Percentiles rank a stretch among this genome's conserved stretches.
These are phyloP conservation scores for Zaprionus davidi DNA, from an alignment of 1,140 invertebrate genomes.

Conservation along the genomic window DNA sequence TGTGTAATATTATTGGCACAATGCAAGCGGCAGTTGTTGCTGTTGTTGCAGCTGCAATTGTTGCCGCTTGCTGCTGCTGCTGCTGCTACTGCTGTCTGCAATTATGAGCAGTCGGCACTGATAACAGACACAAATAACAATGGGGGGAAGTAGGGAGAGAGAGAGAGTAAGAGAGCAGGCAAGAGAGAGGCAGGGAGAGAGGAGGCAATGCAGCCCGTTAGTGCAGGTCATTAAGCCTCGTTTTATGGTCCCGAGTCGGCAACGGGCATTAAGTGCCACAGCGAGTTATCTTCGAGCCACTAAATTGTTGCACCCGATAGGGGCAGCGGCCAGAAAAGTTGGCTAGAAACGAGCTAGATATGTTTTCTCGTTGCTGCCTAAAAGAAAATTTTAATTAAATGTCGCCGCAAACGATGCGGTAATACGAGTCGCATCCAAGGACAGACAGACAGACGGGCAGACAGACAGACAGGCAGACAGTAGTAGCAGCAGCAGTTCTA, in stretches of 20 bases:
- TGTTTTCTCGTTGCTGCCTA: slow-evolving; percentile 15
- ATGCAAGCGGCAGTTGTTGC: slow-evolving; percentile 26
- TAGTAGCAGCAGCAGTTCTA: slow-evolving; percentile 14
- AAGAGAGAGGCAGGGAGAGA: not conserved
- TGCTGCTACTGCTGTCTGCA: slow-evolving; percentile 29
- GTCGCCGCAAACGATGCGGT: slow-evolving; percentile 80
- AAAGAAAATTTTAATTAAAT: slow-evolving; percentile 83
- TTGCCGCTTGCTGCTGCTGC: slow-evolving; percentile 2
- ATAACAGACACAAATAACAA: slow-evolving; percentile 31
- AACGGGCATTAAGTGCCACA: slow-evolving; percentile 70
- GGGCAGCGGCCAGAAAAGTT: slow-evolving; percentile 36
- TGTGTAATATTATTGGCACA: slow-evolving; percentile 74
- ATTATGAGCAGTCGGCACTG: slow-evolving; percentile 44
- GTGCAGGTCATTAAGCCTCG: slow-evolving; percentile 75
- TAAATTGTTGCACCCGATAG: slow-evolving; percentile 75
- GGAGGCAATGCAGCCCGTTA: slow-evolving; percentile 1
- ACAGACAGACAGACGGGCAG: slow-evolving; percentile 2
- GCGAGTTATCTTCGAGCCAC: slow-evolving; percentile 77
- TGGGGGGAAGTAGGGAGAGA: not conserved
- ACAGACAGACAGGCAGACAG: not conserved
- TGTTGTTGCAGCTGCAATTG: slow-evolving; percentile 1
- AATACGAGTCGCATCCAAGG: slow-evolving; percentile 57
- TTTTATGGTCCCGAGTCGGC: slow-evolving; percentile 60
- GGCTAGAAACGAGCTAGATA: slow-evolving; percentile 43
- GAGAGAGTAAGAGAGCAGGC: no score